A percentile compares a stretch with the other conserved stretches of the same genome.
These are phyloP conservation scores for Orchestia grillus DNA, from an alignment of 1,140 invertebrate species.

Conservation along the genomic window DNA sequence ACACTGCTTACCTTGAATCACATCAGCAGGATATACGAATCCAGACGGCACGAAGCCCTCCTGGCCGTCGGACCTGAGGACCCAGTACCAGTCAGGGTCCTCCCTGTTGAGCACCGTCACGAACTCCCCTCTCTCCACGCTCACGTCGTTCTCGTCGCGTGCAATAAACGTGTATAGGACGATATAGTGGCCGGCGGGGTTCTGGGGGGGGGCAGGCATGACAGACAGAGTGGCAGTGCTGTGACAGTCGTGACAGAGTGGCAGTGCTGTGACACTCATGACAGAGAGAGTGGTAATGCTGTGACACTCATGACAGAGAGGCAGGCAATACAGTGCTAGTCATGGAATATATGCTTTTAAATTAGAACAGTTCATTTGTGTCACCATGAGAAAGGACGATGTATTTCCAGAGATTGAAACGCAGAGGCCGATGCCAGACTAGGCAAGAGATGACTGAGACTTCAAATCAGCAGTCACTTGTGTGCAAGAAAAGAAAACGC, in stretches of 20 bases:
- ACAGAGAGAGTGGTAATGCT: not conserved
- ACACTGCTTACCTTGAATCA: slow-evolving; percentile 78
- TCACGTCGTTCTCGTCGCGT: slow-evolving; percentile 93
- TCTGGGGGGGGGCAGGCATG: slow-evolving; percentile 71
- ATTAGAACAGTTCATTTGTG: not conserved
- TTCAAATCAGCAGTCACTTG: too few relatives aligned
- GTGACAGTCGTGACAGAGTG: not conserved
- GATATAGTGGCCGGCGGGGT: slow-evolving; percentile 89
- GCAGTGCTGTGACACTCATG: too few relatives aligned
- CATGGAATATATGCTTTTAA: not conserved
- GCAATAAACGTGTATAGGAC: slow-evolving; percentile 94
- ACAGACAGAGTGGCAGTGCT: not conserved
- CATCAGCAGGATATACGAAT: slow-evolving; percentile 92
- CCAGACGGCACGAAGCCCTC: slow-evolving; percentile 96
- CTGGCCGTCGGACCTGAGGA: slow-evolving; percentile 89
- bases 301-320: too few relatives aligned
- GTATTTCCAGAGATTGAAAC: too few relatives aligned
- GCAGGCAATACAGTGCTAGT: too few relatives aligned
- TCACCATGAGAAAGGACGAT: not conserved
- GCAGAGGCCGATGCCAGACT: too few relatives aligned
- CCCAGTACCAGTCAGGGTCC: slow-evolving; percentile 82
- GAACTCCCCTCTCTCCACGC: slow-evolving; percentile 92
- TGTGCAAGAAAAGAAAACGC: too few relatives aligned
- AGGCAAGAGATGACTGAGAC: too few relatives aligned
- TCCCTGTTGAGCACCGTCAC: slow-evolving; percentile 89